Base-by-base conservation (phyloP, 2,797 vertebrate species). In the Momotus momota region DNA sequence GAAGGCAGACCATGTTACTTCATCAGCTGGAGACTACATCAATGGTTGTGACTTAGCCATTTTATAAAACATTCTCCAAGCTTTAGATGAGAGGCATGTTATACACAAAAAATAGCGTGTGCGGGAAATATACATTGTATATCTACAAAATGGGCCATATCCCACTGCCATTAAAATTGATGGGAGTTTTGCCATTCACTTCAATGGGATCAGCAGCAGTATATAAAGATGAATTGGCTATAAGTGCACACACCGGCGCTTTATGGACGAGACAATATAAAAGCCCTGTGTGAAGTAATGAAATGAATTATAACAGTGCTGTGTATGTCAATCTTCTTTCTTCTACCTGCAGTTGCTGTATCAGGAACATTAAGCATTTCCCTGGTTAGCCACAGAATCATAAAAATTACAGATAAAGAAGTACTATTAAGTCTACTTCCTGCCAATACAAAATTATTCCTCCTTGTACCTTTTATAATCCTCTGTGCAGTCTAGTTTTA, bases 211-310 rank as follows among this genome's bases (percentile, higher is more conserved):
- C 95, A 96, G 94, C 73, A 81, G 95, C 81, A 96, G 73, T 91
- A 77, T 82, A 96, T 95, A 93, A 95, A 96, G 95, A 96, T 93
- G 96, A 94, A 96, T 94, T 92, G 93, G 90, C 90, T 91, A 52
- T 82, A 74, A 94, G 92, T 6, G 20, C 19, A 55, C 83, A 94
- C 90, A 33, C 70, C 8, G 92, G 86, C 5, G 29, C 92, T 96
- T 97, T 97, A 96, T 91, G 86, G 94, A 92, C 29, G 52, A 94
- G 90, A 95, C 94, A 95, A 80, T 33, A 96, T 97, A 96, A 96
- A 87, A 96, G 78, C 86, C 78, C 83, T 62, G 48, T 54, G 91
- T 70, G 92, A 91, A 96, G 92, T 77, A 96, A 94, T 95, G 92
- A 92, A 87, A 93, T 96, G 93, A 97, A 89, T 96, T 95, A 92